A percentile compares a stretch with the other conserved stretches of the same genome.
These are phyloP conservation scores for Listronotus bonariensis DNA, from an alignment of 1,140 invertebrate genomes.

Conservation along the genomic window DNA sequence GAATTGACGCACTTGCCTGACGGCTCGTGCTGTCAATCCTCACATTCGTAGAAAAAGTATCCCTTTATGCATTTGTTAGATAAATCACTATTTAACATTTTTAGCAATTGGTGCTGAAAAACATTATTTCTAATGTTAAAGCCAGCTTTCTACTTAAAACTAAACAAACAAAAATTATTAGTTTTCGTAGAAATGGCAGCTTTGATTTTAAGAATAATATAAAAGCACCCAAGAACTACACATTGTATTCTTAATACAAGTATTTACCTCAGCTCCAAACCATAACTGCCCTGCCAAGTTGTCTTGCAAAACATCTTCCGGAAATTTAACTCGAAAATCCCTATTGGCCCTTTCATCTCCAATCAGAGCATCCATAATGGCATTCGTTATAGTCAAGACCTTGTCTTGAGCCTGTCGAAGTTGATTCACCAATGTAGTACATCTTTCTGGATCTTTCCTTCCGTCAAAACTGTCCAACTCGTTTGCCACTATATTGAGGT, in stretches of 20 bases:
- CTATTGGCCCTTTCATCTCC: slow-evolving; percentile 86
- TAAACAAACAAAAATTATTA: too few relatives aligned
- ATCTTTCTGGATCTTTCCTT: slow-evolving; percentile 94
- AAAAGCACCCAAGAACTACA: neutral
- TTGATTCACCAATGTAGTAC: slow-evolving; percentile 92
- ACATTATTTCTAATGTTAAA: too few relatives aligned
- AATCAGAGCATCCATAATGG: slow-evolving; percentile 94
- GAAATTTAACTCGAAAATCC: slow-evolving; percentile 98
- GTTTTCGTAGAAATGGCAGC: too few relatives aligned
- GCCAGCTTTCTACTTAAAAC: too few relatives aligned
- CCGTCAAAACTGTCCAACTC: slow-evolving; percentile 99
- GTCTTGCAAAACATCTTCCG: slow-evolving; percentile 97
- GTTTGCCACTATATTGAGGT: slow-evolving; percentile 89
- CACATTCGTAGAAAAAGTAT: too few relatives aligned
- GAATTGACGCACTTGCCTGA: too few relatives aligned
- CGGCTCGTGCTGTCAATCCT: too few relatives aligned
- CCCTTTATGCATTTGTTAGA: too few relatives aligned
- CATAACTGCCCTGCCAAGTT: slow-evolving; percentile 97
- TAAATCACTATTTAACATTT: too few relatives aligned
- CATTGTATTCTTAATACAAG: neutral
- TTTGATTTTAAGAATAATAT: too few relatives aligned
- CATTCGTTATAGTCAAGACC: slow-evolving; percentile 89
- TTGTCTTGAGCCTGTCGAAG: slow-evolving; percentile 87
- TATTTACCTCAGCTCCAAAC: slow-evolving; percentile 95
- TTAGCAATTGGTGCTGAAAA: too few relatives aligned